Evolutionary conservation across 2,888 invertebrate species (phyloP).

Genomic region (Drosophila neonasuta): DNA sequence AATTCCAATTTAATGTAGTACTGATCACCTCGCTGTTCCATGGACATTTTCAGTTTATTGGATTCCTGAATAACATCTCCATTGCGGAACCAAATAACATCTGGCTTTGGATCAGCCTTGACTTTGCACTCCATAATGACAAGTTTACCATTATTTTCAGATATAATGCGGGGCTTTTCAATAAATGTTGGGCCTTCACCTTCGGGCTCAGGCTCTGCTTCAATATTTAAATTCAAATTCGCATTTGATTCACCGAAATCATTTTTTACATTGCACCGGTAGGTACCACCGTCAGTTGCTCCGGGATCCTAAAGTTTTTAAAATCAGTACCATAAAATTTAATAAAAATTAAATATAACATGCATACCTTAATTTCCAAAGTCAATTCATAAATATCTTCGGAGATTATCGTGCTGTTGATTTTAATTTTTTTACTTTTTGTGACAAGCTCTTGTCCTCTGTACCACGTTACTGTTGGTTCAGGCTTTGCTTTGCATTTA

Average conservation of each 20-base stretch:
- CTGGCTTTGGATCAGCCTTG: constrained; percentile 91
- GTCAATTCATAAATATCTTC: constrained; percentile 94
- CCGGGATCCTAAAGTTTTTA: constrained; percentile 86
- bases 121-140: constrained; percentile 95
- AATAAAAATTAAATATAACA: neutral
- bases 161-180: constrained; percentile 93
- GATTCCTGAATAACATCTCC: constrained; percentile 90
- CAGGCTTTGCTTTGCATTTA: constrained; percentile 96
- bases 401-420: constrained; percentile 89
- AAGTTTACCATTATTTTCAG: constrained; percentile 91
- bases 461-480: constrained; percentile 97
- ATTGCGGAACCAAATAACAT: constrained; percentile 92
- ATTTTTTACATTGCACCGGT: constrained; percentile 97
- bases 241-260: constrained; percentile 98
- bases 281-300: constrained; percentile 91
- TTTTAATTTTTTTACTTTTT: constrained; percentile 92
- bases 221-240: constrained; percentile 97
- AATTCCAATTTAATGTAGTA: constrained; percentile 94
- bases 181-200: constrained; percentile 97
- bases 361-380: constrained; percentile 88
- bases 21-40: constrained; percentile 90
- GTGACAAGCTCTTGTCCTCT: constrained; percentile 93
- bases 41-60: constrained; percentile 89
- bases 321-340: neutral
- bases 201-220: constrained; percentile 96